These are phyloP conservation scores for Oxytorus armatus DNA, from an alignment of 2,888 invertebrate species.

Conservation along the genomic window DNA sequence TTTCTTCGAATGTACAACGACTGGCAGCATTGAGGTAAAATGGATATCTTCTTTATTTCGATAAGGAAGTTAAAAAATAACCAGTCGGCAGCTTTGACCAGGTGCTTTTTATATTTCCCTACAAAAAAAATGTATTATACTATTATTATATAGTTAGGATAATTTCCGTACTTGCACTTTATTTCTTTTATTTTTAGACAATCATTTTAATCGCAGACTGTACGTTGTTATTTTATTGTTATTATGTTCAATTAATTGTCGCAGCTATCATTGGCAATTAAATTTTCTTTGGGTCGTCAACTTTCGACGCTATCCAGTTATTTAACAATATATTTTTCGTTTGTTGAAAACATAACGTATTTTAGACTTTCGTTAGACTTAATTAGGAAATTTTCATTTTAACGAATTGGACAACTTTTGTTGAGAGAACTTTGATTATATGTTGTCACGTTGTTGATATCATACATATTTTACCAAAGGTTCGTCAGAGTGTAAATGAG, in stretches of 20 bases:
- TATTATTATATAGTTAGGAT: conserved; percentile 70
- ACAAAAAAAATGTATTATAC: conserved; percentile 76
- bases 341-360: conserved; percentile 10
- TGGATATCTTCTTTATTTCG: conserved; percentile 47
- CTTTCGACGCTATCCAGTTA: neutral
- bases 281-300: conserved; percentile 5
- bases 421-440: conserved; percentile 44
- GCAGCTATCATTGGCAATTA: conserved; percentile 51
- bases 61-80: conserved; percentile 35
- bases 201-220: conserved; percentile 64
- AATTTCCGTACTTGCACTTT: conserved; percentile 73
- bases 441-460: conserved; percentile 44
- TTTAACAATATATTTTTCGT: conserved; percentile 27
- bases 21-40: conserved; percentile 76
- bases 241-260: conserved; percentile 43
- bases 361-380: conserved; percentile 37
- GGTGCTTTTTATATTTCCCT: conserved; percentile 77
- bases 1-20: conserved; percentile 71
- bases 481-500: conserved; percentile 74
- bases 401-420: conserved; percentile 43
- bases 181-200: conserved; percentile 67
- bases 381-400: conserved; percentile 51
- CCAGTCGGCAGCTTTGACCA: conserved; percentile 74
- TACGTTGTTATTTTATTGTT: conserved; percentile 60
- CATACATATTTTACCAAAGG: conserved; percentile 79